Evolutionary conservation across 2,888 invertebrate genomes (phyloP).

Genomic region (Cylindroiulus punctatus): DNA sequence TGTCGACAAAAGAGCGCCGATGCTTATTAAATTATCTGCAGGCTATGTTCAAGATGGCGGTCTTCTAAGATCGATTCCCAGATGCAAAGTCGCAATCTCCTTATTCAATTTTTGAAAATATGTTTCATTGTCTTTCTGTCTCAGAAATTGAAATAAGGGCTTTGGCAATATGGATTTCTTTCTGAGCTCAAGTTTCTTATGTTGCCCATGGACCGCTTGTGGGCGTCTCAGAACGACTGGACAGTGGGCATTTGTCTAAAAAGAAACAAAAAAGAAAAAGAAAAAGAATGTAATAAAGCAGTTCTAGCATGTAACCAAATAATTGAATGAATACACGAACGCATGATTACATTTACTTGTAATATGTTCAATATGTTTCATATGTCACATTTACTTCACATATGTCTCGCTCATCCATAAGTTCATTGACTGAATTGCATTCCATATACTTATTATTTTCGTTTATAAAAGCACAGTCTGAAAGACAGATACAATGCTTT

Average conservation of each 20-base stretch:
- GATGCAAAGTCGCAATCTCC: not conserved
- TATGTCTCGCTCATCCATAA: too few relatives aligned
- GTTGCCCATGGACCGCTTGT: not conserved
- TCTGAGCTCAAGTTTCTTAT: not conserved
- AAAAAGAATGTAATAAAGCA: not conserved
- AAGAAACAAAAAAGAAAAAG: not conserved
- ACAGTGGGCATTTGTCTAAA: not conserved
- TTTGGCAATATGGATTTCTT: not conserved
- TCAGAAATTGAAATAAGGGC: not conserved
- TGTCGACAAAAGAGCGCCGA: not conserved
- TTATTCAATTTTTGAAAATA: not conserved
- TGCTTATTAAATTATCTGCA: not conserved
- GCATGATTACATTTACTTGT: too few relatives aligned
- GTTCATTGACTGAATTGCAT: too few relatives aligned
- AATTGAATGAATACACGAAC: too few relatives aligned
- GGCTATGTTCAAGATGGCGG: not conserved
- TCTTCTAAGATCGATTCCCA: constrained; percentile 8
- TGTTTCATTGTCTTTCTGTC: not conserved
- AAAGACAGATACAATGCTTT: too few relatives aligned
- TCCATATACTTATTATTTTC: too few relatives aligned
- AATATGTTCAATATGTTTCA: too few relatives aligned
- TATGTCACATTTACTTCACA: too few relatives aligned
- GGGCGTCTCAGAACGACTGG: constrained; percentile 9
- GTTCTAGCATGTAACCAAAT: not conserved
- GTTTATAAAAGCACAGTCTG: too few relatives aligned